Evolutionary conservation across 2,797 vertebrate species (phyloP), one percentile per base, ranked within the genome.

Genomic region (Amphiprion clarkii): DNA sequence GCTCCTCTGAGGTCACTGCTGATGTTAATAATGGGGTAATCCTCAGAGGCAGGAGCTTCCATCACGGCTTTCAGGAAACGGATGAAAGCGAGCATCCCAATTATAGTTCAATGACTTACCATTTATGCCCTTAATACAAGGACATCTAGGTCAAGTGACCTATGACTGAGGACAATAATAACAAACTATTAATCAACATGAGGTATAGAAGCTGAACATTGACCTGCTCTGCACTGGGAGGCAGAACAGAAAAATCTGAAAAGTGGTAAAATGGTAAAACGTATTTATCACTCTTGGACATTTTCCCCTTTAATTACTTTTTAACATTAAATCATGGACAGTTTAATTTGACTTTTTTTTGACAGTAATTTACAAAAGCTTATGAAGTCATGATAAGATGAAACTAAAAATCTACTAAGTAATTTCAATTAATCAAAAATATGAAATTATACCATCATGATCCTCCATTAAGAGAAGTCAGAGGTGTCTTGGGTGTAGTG

Each of bases 61-160:
- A 4, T 78, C 78, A 76, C 49, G 27, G 48, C 64, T 85, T 87
- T 71, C 74, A 49, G 81, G 36, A 88, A 84, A 83, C 54, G 16
- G 42, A 80, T 78, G 54, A 80, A 81, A 66, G 21, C 31, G 58
- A 78, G 66, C 40, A 21, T 53, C 56, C 11, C 31, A 71, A 73
- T 83, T 69, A 71, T 17, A 73, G 40, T 57, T 67, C 62, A 80
- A 71, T 78, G 55, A 65, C 49, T 71, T 71, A 75, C 62, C 61
- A 69, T 54, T 16, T 53, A 57, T 77, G 58, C 11, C 64, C 13
- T 48, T 60, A 66, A 60, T 60, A 57, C 54, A 58, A 76, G 40
- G 62, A 61, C 8, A 4, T 67, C 27, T 36, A 63, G 63, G 66
- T 76, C 65, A 67, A 51, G 70, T 48, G 54, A 69, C 62, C 58